Evolutionary conservation across 2,888 invertebrate species (phyloP).

Genomic region (Dromius quadrimaculatus): DNA sequence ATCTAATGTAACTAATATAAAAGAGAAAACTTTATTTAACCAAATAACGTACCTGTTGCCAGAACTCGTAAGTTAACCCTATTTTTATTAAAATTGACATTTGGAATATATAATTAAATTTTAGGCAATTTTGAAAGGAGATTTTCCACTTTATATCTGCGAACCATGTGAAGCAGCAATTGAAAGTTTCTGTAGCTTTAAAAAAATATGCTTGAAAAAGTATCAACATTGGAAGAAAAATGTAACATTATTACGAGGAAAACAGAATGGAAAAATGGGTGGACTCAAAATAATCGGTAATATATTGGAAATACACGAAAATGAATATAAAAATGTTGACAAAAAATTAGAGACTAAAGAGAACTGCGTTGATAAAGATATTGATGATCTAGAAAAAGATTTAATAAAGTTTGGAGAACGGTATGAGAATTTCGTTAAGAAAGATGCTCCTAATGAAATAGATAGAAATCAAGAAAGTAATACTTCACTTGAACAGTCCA

Average conservation of each 20-base stretch:
- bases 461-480: too few relatives aligned
- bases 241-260: not conserved
- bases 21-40: not conserved
- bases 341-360: not conserved
- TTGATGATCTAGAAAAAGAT: not conserved
- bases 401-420: not conserved
- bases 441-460: too few relatives aligned
- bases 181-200: not conserved
- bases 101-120: too few relatives aligned
- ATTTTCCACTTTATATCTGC: not conserved
- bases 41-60: not conserved
- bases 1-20: not conserved
- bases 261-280: not conserved
- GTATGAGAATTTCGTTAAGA: too few relatives aligned
- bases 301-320: not conserved
- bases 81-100: too few relatives aligned
- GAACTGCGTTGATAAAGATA: not conserved
- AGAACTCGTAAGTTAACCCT: not conserved
- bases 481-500: too few relatives aligned
- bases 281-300: not conserved
- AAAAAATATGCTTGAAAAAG: not conserved
- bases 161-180: not conserved
- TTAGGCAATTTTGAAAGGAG: not conserved
- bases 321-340: not conserved
- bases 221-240: not conserved